Percentiles rank a stretch among this genome's conserved stretches.
These are phyloP conservation scores for Eriosoma lanigerum DNA, from an alignment of 1,140 invertebrate genomes.

Conservation along the genomic window DNA sequence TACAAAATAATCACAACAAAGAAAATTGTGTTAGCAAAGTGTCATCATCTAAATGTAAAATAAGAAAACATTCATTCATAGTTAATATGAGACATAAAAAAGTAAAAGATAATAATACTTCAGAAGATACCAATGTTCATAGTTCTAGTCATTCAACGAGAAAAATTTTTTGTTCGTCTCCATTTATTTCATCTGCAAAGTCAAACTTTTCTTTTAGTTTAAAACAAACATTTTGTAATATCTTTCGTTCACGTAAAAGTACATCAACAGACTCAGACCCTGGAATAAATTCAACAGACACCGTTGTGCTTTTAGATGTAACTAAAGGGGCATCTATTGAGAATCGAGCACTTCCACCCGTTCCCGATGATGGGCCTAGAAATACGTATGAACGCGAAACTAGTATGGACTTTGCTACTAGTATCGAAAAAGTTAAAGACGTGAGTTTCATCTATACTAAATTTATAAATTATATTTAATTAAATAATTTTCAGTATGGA, in stretches of 20 bases:
- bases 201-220: slow-evolving; percentile 70
- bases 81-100: slow-evolving; percentile 47
- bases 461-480: background rate
- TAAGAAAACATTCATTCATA: slow-evolving; percentile 27
- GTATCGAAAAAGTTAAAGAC: slow-evolving; percentile 91
- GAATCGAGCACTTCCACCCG: slow-evolving; percentile 75
- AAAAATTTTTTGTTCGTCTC: slow-evolving; percentile 26
- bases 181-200: slow-evolving; percentile 46
- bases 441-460: slow-evolving; percentile 64
- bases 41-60: slow-evolving; percentile 33
- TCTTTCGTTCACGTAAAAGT: slow-evolving; percentile 70
- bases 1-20: slow-evolving; percentile 69
- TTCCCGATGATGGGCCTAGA: slow-evolving; percentile 61
- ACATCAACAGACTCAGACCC: slow-evolving; percentile 60
- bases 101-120: slow-evolving; percentile 4
- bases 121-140: slow-evolving; percentile 13
- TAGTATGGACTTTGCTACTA: slow-evolving; percentile 82
- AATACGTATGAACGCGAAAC: slow-evolving; percentile 58
- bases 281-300: slow-evolving; percentile 56
- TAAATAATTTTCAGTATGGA: slow-evolving; percentile 74
- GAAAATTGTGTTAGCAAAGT: slow-evolving; percentile 60
- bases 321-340: slow-evolving; percentile 61
- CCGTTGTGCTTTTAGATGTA: slow-evolving; percentile 54
- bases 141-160: slow-evolving; percentile 8
- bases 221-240: slow-evolving; percentile 83